phyloP scores from a whole-genome alignment of 1,140 invertebrate genomes.

The Halesus radiatus region DNA sequence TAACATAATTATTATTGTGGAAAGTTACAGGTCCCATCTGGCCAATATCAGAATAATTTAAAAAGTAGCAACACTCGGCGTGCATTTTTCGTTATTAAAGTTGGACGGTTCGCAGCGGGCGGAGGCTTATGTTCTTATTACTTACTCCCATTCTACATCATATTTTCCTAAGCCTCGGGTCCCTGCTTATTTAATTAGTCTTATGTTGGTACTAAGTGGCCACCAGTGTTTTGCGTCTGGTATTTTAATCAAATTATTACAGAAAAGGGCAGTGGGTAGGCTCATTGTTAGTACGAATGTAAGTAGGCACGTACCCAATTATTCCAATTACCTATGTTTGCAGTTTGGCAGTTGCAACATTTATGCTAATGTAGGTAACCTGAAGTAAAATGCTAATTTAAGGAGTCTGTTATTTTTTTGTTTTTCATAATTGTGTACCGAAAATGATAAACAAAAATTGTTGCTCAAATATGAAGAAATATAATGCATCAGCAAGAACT shows the following conservation, averaged over 20 bases:
- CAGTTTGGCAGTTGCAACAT: no score
- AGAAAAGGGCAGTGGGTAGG: no score
- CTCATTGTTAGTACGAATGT: no score
- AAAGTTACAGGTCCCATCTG: constrained; percentile 49
- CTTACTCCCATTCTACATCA: constrained; percentile 4
- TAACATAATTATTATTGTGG: constrained; percentile 27
- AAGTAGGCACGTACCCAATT: no score
- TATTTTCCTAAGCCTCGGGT: neutral
- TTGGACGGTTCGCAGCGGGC: neutral
- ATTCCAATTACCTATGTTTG: no score
- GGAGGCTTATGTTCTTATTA: neutral
- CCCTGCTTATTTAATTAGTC: constrained; percentile 16
- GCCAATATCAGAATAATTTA: constrained; percentile 52
- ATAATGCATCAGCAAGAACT: no score
- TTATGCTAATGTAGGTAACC: no score
- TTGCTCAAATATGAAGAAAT: no score
- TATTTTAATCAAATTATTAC: neutral
- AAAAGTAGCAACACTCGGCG: constrained; percentile 1
- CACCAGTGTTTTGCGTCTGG: neutral
- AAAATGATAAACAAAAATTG: no score
- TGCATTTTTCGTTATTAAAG: constrained; percentile 15
- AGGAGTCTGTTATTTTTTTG: no score
- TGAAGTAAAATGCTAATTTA: no score
- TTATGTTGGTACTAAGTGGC: neutral
- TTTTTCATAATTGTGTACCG: no score